Base-by-base conservation (phyloP, 2,888 invertebrate genomes). In the Gibbula magus region DNA sequence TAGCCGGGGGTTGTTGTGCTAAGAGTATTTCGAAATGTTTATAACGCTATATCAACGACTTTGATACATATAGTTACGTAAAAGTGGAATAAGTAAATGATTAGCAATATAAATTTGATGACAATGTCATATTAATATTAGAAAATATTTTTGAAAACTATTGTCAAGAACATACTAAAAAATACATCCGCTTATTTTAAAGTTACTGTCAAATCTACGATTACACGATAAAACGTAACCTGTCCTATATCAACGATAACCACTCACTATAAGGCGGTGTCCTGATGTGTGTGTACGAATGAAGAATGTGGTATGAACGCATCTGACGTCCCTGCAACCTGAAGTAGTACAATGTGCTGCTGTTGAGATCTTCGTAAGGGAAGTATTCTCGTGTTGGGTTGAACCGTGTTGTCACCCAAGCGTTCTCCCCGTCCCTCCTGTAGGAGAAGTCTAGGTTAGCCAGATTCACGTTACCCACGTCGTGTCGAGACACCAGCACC, bases 391-490 rank as follows among this genome's bases (percentile, higher is more conserved):
- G 61, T 16, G 61, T 61, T 2, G 61, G 61, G 61, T 61, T 61
- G 29, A 61, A 61, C 29, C 61, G 25, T 16, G 13, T 16, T 5
- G 61, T 61, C 10, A 29, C 18, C 61, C 61, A 61, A 13, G 61
- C 7, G 5, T 10, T 2, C 29, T 25, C 29, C 8, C 61, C 61
- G 18, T 61, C 61, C 25, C 29, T 25, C 29, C 61, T 61, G 61
- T 61, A 61, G 61, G 61, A 61, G 29, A 61, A 61, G 61, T 61
- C 61, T 5, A 61, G 61, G 61, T 61, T 61, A 29, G 61, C 61
- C 16, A 61, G 61, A 18, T 5, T 8, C 10, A 61, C 61, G 10
- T 5, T 25, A 10, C 61, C 61, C 16, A 61, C 61, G 29, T 61
- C 61, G 61, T 61, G 29, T 18, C 61, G 25, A 18, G 61, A 61